Evolutionary conservation across 2,113 vertebrate species (phyloP), one percentile per base, ranked within the genome.

Genomic region (Colaptes auratus): DNA sequence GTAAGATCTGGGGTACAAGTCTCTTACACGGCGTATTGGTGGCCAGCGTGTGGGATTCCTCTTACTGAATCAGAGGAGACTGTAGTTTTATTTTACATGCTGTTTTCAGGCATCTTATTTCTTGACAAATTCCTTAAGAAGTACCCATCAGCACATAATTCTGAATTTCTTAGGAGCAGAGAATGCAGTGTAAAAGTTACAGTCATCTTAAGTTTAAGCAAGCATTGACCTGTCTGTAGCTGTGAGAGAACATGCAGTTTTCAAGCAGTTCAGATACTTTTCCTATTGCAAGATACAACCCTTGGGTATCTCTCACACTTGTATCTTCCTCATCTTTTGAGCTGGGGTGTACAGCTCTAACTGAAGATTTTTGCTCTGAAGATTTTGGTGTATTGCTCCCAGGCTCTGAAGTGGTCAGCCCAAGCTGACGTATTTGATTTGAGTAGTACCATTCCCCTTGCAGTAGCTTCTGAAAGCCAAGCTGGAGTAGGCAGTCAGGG

Each of bases 1-100:
- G 63, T 60, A 63, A 79, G 86, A 80, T 92, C 55, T 30, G 56
- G 46, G 52, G 8, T 71, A 48, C 60, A 36, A 31, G 15, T 64
- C 48, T 88, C 25, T 83, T 67, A 10, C 23, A 5, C 59, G 82
- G 77, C 17, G 44, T 84, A 31, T 56, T 71, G 31, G 48, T 65
- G 42, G 53, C 81, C 79, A 53, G 23, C 36, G 13, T 3, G 1
- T 0, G 0, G 25, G 21, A 73, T 83, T 15, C 55, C 7, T 73
- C 5, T 27, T 44, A 39, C 30, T 31, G 33, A 81, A 12, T 75
- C 12, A 25, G 18, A 72, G 58, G 21, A 72, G 46, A 86, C 8
- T 16, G 4, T 6, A 16, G 28, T 50, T 88, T 64, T 74, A 63
- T 53, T 92, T 78, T 73, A 42, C 35, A 35, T 74, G 28, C 33